These are phyloP conservation scores for Zaprionus lachaisei DNA, from an alignment of 1,140 invertebrate species.

Conservation along the genomic window DNA sequence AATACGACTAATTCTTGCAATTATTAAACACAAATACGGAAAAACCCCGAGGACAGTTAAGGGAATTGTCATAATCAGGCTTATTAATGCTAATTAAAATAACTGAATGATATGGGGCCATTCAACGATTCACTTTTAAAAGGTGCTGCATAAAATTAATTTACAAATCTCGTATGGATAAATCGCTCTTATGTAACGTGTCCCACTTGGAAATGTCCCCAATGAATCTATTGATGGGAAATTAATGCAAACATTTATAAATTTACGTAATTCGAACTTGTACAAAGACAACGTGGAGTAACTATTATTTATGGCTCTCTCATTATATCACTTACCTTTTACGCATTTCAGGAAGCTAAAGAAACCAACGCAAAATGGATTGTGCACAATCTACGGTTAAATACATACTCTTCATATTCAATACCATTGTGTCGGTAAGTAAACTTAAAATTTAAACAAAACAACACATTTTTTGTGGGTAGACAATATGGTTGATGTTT, in stretches of 20 bases:
- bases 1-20: neutral
- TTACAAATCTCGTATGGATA: slow-evolving; percentile 23
- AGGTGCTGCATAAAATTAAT: slow-evolving; percentile 31
- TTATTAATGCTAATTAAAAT: slow-evolving; percentile 2
- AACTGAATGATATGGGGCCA: neutral
- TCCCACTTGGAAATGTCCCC: slow-evolving; percentile 5
- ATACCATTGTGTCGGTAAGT: slow-evolving; percentile 93
- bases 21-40: neutral
- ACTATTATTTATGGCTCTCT: slow-evolving; percentile 1
- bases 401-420: slow-evolving; percentile 93
- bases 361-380: slow-evolving; percentile 84
- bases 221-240: slow-evolving; percentile 11
- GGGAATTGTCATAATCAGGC: neutral
- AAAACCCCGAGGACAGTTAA: neutral
- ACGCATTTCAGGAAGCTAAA: slow-evolving; percentile 47
- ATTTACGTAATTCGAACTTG: slow-evolving; percentile 42
- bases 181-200: slow-evolving; percentile 30
- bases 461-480: neutral
- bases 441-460: slow-evolving; percentile 16
- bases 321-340: slow-evolving; percentile 10
- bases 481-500: no score
- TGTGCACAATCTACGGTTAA: slow-evolving; percentile 91
- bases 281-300: neutral
- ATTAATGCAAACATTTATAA: slow-evolving; percentile 2
- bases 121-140: slow-evolving; percentile 7